Evolutionary conservation across 1,140 invertebrate genomes (phyloP).

Genomic region (Charaxes varanes): DNA sequence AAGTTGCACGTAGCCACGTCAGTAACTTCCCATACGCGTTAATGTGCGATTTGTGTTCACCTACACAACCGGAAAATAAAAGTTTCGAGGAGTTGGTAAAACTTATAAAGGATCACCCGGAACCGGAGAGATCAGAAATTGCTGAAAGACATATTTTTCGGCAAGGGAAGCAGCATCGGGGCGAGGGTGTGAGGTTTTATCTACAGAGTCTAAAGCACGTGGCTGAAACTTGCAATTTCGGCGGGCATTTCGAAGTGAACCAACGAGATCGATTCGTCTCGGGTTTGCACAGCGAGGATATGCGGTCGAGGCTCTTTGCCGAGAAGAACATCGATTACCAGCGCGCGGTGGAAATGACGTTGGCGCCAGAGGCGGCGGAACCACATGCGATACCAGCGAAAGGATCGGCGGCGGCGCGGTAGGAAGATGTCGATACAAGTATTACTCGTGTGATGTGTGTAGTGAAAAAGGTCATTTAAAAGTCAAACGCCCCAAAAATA

Average conservation of each 20-base stretch:
- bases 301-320: slow-evolving; percentile 25
- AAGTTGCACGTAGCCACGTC: slow-evolving; percentile 20
- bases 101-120: slow-evolving; percentile 32
- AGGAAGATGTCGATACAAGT: no score
- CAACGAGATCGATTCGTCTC: slow-evolving; percentile 28
- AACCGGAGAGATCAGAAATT: slow-evolving; percentile 34
- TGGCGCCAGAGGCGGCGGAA: slow-evolving; percentile 20
- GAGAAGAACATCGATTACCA: slow-evolving; percentile 18
- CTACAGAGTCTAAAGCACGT: slow-evolving; percentile 30
- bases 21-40: slow-evolving; percentile 24
- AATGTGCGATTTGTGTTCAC: slow-evolving; percentile 28
- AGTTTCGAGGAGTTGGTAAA: slow-evolving; percentile 19
- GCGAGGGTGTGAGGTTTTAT: slow-evolving; percentile 17
- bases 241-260: slow-evolving; percentile 17
- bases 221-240: slow-evolving; percentile 28
- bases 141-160: slow-evolving; percentile 40
- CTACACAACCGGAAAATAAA: slow-evolving; percentile 23
- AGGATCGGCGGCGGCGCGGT: no score
- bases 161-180: slow-evolving; percentile 25
- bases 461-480: slow-evolving; percentile 17
- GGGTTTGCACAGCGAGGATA: slow-evolving; percentile 20
- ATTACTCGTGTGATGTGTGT: slow-evolving; percentile 18
- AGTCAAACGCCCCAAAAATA: slow-evolving; percentile 4
- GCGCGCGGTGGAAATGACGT: slow-evolving; percentile 17
- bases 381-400: slow-evolving; percentile 6